Base-by-base conservation (phyloP, 2,113 vertebrate genomes). In the Macquaria ambigua region DNA sequence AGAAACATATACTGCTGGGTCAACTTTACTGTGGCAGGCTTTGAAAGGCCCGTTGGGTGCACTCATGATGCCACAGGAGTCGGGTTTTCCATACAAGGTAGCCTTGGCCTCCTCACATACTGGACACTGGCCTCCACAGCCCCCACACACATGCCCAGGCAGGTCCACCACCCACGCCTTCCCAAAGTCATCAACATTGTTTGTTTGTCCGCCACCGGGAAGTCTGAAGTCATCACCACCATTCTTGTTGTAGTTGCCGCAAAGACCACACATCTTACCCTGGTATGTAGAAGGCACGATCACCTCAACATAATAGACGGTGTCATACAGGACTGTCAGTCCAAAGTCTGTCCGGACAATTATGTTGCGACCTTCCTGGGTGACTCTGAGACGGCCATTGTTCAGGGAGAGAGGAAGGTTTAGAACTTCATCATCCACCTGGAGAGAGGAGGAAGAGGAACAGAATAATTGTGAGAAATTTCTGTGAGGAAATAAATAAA, bases 181-280 rank as follows among this genome's bases (percentile, higher is more conserved):
- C 20, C 93, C 94, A 84, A 95, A 94, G 0, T 69, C 76, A n/a
- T 92, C 87, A 0, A 86, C 43, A 0, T 77, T 86, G 0, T 53
- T 58, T 0, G 79, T 72, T 20, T 0, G 9, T 34, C 1, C 8
- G 0, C 95, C 95, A 20, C 0, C 8, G 2, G 96, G 96, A 72
- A 94, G 90, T 4, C 4, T 79, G 68, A 95, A 93, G 76, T 96
- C 96, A 34, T 96, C 94, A 0, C 5, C 23, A 0, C 21, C 1
- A 0, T 92, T 81, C 3, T 84, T 89, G 53, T 96, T 94, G 79
- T 95, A 96, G 89, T 96, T 92, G 21, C 95, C 96, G 21, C 93
- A 96, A 39, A 97, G 87, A 41, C 96, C 95, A 0, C 91, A 90
- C 82, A 95, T 89, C 37, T 72, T 93, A 59, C 62, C 74, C 48